A percentile compares a stretch with the other conserved stretches of the same genome.
Evolutionary conservation across 2,113 vertebrate species (phyloP).

Genomic region (Glaucomys volans): DNA sequence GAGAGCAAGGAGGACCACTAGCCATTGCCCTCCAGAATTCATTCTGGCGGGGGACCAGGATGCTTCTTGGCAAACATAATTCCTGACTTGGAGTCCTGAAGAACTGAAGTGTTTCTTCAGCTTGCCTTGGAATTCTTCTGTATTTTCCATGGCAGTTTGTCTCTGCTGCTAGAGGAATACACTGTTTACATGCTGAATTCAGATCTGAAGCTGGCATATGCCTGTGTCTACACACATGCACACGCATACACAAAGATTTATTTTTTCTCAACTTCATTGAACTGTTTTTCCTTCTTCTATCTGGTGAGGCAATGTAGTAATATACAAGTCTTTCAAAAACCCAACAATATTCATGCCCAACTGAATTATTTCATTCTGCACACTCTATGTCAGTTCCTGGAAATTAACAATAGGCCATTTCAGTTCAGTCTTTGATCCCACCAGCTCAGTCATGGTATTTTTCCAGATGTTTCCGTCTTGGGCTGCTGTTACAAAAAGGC

Average conservation of each 20-base stretch:
- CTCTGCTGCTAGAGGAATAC: not conserved
- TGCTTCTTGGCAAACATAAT: not conserved
- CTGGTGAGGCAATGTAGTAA: not conserved
- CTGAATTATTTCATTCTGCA: conserved; percentile 17
- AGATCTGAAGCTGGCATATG: not conserved
- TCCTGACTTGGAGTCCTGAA: not conserved
- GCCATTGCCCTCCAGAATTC: not conserved
- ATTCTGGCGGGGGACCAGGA: not conserved
- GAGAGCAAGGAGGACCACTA: not conserved
- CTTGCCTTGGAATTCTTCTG: not conserved
- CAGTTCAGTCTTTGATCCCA: conserved; percentile 57
- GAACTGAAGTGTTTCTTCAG: not conserved
- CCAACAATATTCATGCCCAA: not conserved
- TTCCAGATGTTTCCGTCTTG: conserved; percentile 71
- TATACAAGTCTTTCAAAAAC: not conserved
- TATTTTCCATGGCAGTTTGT: not conserved
- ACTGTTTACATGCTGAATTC: not conserved
- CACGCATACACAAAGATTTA: not conserved
- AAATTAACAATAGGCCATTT: conserved; percentile 62
- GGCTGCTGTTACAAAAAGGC: conserved; percentile 49
- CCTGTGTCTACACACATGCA: rapidly evolving
- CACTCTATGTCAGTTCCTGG: conserved; percentile 35
- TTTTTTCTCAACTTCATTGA: not conserved
- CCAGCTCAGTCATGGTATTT: conserved; percentile 58
- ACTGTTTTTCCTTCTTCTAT: not conserved